Percentiles rank a stretch among this genome's conserved stretches.
These are phyloP conservation scores for Augochlorella aurata DNA, from an alignment of 2,888 invertebrate species.

Conservation along the genomic window DNA sequence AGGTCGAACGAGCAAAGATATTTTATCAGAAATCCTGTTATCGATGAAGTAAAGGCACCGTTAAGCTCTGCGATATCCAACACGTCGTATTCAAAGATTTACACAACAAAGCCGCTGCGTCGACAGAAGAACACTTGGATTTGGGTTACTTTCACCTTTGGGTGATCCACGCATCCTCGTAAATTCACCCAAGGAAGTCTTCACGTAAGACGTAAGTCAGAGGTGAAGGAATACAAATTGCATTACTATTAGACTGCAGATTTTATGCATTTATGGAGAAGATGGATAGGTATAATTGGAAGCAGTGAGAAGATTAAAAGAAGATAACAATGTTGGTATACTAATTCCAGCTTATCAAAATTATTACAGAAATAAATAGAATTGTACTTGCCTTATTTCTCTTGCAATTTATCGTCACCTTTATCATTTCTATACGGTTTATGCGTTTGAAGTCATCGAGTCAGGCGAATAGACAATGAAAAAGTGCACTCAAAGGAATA, in stretches of 20 bases:
- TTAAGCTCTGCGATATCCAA: slow-evolving; percentile 50
- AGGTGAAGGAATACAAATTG: neutral
- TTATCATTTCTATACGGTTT: too few relatives aligned
- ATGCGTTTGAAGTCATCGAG: too few relatives aligned
- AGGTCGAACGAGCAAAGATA: slow-evolving; percentile 61
- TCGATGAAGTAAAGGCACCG: slow-evolving; percentile 60
- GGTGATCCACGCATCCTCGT: slow-evolving; percentile 20
- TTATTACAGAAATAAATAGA: too few relatives aligned
- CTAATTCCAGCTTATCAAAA: too few relatives aligned
- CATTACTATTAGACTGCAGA: neutral
- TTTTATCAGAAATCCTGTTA: slow-evolving; percentile 68
- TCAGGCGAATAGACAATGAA: too few relatives aligned
- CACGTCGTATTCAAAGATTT: slow-evolving; percentile 30
- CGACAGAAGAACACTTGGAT: slow-evolving; percentile 39
- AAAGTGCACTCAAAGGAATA: too few relatives aligned
- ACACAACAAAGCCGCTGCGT: slow-evolving; percentile 20
- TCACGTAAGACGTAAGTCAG: neutral
- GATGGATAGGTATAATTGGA: too few relatives aligned
- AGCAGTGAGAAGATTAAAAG: too few relatives aligned
- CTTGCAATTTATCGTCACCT: too few relatives aligned
- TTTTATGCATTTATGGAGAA: too few relatives aligned
- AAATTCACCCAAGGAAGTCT: slow-evolving; percentile 16
- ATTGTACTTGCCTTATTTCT: too few relatives aligned
- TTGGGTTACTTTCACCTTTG: slow-evolving; percentile 18
- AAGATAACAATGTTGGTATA: too few relatives aligned